Base-by-base conservation (phyloP, 2,797 vertebrate species). In the Acipenser transmontanus region DNA sequence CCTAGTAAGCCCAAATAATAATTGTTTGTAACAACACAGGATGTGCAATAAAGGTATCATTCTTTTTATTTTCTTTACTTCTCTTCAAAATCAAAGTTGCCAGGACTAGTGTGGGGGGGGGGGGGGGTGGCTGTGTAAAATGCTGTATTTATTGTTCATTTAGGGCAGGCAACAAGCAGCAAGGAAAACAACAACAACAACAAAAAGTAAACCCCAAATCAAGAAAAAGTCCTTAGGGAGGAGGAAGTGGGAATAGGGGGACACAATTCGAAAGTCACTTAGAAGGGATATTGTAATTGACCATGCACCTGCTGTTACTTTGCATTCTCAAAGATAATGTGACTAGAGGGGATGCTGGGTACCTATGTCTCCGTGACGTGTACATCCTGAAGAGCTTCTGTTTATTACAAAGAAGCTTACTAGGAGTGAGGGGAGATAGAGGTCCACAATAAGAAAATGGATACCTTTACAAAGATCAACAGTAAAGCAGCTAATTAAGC, bases 361-460 rank as follows among this genome's bases (percentile, higher is more conserved):
- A 98, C 95, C 95, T 98, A 95, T 92, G 88, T 91, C 88, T 98
- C 93, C 93, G 75, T 86, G 91, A 85, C 78, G 85, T 89, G 93
- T 91, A 89, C 83, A 91, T 94, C 94, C 93, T 93, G 94, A 95
- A 95, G 91, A 96, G 89, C 94, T 93, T 98, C 95, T 95, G 89
- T 85, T 93, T 97, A 96, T 89, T 93, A 97, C 89, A 95, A 94
- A 85, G 93, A 90, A 89, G 87, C 88, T 96, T 90, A 98, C 95
- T 97, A 93, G 90, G 91, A 92, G 86, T 85, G 88, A 91, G 89
- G 90, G 91, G 89, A 95, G 84, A 96, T 88, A 97, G 87, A 95
- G 85, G 84, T 84, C 87, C 86, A 91, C 81, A 74, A 73, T 69
- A 82, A 74, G 71, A 78, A 72, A 82, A 75, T 82, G 81, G 81